These are phyloP conservation scores for Polypterus senegalus DNA, from an alignment of 2,113 vertebrate genomes.

Conservation along the genomic window DNA sequence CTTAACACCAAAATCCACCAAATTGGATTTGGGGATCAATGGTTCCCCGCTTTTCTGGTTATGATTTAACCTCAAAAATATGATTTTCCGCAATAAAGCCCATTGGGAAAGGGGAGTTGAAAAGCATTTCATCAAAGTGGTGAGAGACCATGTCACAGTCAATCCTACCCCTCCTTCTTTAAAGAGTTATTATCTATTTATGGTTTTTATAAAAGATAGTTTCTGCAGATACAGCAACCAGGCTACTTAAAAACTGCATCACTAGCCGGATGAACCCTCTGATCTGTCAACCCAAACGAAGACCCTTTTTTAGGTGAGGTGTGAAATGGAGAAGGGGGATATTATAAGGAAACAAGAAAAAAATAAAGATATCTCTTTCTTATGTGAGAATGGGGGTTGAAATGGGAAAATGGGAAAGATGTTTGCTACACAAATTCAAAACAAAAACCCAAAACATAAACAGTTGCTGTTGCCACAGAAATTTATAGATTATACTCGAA, in stretches of 20 bases:
- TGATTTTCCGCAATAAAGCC: too few relatives aligned
- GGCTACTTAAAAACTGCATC: not conserved
- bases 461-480: conserved; percentile 12
- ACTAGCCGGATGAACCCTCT: not conserved
- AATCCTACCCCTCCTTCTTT: too few relatives aligned
- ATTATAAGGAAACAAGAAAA: not conserved
- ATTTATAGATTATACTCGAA: conserved; percentile 4
- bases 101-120: not conserved
- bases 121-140: not conserved
- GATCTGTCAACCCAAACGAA: not conserved
- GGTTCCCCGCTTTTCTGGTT: not conserved
- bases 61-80: not conserved
- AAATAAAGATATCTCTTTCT: not conserved
- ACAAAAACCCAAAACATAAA: not conserved
- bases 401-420: not conserved
- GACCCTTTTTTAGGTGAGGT: not conserved
- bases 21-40: not conserved
- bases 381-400: not conserved
- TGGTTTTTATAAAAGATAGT: not conserved
- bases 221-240: not conserved
- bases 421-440: not conserved
- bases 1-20: not conserved
- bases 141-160: not conserved
- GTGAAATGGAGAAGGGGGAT: not conserved
- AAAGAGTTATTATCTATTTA: not conserved